Conservation (phyloP, 1,140 invertebrate genomes). For the Eueides isabella region DNA sequence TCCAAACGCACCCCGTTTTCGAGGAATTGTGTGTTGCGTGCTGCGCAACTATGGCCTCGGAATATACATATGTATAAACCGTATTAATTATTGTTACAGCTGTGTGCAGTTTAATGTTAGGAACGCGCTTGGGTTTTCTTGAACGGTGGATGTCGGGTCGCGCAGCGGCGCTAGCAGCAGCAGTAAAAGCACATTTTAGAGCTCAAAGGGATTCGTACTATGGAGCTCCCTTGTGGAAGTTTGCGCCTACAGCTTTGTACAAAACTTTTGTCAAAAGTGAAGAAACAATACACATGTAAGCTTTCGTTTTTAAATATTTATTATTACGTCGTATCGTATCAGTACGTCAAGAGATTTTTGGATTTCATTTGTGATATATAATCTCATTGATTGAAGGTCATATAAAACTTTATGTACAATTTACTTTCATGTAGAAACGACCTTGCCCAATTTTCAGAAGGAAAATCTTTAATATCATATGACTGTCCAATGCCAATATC, state of each 20-base stretch:
- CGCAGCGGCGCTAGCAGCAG: conserved; percentile 84
- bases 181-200: conserved; percentile 89
- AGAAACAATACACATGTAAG: conserved; percentile 89
- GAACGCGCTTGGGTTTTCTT: conserved; percentile 90
- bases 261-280: conserved; percentile 88
- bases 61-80: not conserved
- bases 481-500: conserved; percentile 20
- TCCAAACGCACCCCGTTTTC: too few species aligned
- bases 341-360: not conserved
- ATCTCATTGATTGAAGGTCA: not conserved
- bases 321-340: not conserved
- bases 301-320: conserved; percentile 16
- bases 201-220: conserved; percentile 91
- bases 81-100: conserved; percentile 69
- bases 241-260: conserved; percentile 88
- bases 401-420: not conserved
- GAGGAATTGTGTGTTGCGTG: too few species aligned
- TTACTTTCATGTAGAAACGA: conserved; percentile 10
- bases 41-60: too few species aligned
- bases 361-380: not conserved
- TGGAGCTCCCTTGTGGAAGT: conserved; percentile 92
- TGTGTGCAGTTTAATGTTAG: conserved; percentile 89
- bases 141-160: conserved; percentile 83
- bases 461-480: conserved; percentile 27
- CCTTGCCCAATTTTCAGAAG: conserved; percentile 25